These are phyloP conservation scores for Cancer borealis DNA, from an alignment of 2,888 invertebrate species.

Conservation along the genomic window DNA sequence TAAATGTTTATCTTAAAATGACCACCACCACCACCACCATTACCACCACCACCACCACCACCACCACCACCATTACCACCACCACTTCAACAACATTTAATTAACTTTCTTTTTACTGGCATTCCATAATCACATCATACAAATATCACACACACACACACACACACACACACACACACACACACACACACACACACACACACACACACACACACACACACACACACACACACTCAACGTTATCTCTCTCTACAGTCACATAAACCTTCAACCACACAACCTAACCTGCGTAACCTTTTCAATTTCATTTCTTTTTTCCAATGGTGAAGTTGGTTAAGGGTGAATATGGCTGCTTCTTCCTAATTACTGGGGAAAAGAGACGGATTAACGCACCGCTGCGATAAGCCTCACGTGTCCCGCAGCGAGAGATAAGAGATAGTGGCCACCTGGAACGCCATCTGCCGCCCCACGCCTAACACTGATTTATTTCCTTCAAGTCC, in stretches of 20 bases:
- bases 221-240: background rate
- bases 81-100: constrained; percentile 2
- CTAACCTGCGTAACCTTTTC: background rate
- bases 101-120: background rate
- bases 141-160: background rate
- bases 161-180: constrained; percentile 20
- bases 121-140: background rate
- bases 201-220: constrained; percentile 5
- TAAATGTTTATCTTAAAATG: background rate
- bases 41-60: too few species aligned
- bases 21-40: background rate
- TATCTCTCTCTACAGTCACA: background rate
- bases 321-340: background rate
- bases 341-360: background rate
- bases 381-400: background rate
- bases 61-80: background rate
- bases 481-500: constrained; percentile 17
- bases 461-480: background rate
- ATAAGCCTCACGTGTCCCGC: background rate
- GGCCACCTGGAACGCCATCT: constrained; percentile 37
- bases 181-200: background rate
- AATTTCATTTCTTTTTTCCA: background rate
- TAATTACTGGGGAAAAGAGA: background rate
- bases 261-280: background rate
- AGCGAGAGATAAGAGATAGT: constrained; percentile 2